Percentiles rank a stretch among this genome's conserved stretches.
Conservation (phyloP, 2,888 invertebrate species). For the Idaea straminata region DNA sequence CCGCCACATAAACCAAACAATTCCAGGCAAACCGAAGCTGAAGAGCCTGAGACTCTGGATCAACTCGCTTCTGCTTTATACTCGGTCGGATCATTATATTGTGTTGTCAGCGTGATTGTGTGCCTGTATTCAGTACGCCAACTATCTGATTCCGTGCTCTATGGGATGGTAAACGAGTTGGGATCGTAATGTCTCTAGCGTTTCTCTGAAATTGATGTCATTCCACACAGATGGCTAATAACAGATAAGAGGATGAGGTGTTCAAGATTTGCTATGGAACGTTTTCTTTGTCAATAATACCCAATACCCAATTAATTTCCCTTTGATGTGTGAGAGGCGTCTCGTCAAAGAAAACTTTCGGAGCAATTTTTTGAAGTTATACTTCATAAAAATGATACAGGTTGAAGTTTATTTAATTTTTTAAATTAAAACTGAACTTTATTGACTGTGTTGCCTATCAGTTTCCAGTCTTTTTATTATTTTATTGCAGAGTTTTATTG, state of each 20-base stretch:
- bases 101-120: slow-evolving; percentile 23
- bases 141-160: slow-evolving; percentile 19
- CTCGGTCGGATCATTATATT: slow-evolving; percentile 18
- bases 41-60: background rate
- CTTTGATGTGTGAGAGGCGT: no score
- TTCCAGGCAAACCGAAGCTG: no score
- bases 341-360: no score
- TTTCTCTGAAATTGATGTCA: slow-evolving; percentile 5
- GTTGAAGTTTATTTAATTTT: no score
- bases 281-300: background rate
- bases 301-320: no score
- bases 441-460: no score
- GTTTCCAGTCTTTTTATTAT: no score
- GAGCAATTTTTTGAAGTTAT: no score
- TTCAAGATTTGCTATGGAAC: background rate
- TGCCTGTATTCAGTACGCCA: slow-evolving; percentile 19
- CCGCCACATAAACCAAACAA: no score
- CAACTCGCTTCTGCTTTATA: slow-evolving; percentile 11
- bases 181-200: slow-evolving; percentile 4
- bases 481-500: no score
- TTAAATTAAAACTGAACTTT: no score
- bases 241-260: background rate
- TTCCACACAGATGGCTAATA: background rate
- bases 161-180: slow-evolving; percentile 20
- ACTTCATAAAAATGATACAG: no score